These are phyloP conservation scores for Ariolimax columbianus DNA, from an alignment of 2,888 invertebrate genomes.

Conservation along the genomic window DNA sequence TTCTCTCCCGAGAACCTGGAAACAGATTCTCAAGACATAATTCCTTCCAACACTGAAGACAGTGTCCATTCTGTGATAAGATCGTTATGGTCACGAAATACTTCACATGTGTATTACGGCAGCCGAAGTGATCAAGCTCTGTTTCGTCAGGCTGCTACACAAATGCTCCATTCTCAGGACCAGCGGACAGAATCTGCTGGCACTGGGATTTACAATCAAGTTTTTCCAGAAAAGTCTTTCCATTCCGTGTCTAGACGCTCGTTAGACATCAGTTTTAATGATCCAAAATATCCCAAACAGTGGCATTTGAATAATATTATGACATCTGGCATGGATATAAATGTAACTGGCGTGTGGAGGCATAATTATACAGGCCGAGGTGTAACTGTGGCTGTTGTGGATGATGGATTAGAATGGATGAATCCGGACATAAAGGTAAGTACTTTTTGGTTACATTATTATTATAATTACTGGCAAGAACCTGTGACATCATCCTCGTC, in stretches of 20 bases:
- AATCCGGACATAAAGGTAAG: slow-evolving; percentile 69
- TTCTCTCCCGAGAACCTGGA: not conserved
- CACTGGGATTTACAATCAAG: not conserved
- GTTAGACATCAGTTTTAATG: slow-evolving; percentile 60
- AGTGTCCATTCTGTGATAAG: not conserved
- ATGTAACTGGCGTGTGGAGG: slow-evolving; percentile 76
- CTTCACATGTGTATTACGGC: not conserved
- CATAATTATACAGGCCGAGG: slow-evolving; percentile 72
- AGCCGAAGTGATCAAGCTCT: not conserved
- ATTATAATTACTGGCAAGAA: no score
- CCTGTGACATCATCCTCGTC: no score
- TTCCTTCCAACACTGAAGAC: not conserved
- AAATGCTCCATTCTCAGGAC: not conserved
- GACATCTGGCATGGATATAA: slow-evolving; percentile 75
- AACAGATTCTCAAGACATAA: not conserved
- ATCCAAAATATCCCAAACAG: slow-evolving; percentile 71
- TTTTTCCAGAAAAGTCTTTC: not conserved
- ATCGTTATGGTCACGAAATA: no score
- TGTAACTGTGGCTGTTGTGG: slow-evolving; percentile 76
- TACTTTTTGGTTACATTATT: no score
- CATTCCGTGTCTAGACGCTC: slow-evolving; percentile 15
- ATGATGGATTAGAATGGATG: slow-evolving; percentile 78
- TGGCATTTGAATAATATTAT: slow-evolving; percentile 77
- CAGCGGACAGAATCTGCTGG: not conserved
- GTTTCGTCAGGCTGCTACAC: not conserved